Base-by-base conservation (phyloP, 1,140 invertebrate genomes). In the Coenobita brevimanus region DNA sequence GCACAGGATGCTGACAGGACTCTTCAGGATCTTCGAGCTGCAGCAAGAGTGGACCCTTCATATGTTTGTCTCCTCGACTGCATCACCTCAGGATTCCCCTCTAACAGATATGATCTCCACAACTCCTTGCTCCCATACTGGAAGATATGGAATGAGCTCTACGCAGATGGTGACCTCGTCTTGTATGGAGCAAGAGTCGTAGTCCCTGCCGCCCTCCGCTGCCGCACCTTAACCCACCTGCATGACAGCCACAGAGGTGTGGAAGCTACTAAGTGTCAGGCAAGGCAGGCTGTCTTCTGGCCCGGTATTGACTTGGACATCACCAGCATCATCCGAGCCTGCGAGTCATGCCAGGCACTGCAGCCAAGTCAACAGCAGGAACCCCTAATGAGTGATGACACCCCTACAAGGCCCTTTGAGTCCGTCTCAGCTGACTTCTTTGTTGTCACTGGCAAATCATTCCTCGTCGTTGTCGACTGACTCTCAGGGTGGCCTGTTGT, bases 41-140 rank as follows among this genome's bases (percentile, higher is more conserved):
- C 75, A 46, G 15, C 38, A 21, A 2, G 36, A 10, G 30, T 13
- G 21, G 41, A 78, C 24, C 38, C 0, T 17, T 17, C 75, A 21
- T 78, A 78, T 43, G n/a, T n/a, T 8, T 13, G 38, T 43, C 75
- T 78, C 15, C 1, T 46, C 36, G 17, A 1, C 3, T 78, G 75
- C n/a, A 3, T 78, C 2, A 2, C 8, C 13, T 21, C 36, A 17
- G 75, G 75, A 15, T 50, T 78, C 24, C 75, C 75, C 15, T 0
- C 1, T 13, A 43, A 78, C 43, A 0, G 75, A 46, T 78, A 78
- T 27, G 17, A 43, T 43, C 73, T 78, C 13, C 75, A 78, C 43
- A 78, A 54, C 43, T 3, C 75, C n/a, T 24, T 78, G 73, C 73
- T 78, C 3, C n/a, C n/a, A n/a, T n/a, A n/a, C n/a, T n/a, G n/a